Evolutionary conservation across 92 coral and sea anemone genomes (phyloP), one percentile per base, ranked within the genome.

Genomic region (Plumapathes pennacea): DNA sequence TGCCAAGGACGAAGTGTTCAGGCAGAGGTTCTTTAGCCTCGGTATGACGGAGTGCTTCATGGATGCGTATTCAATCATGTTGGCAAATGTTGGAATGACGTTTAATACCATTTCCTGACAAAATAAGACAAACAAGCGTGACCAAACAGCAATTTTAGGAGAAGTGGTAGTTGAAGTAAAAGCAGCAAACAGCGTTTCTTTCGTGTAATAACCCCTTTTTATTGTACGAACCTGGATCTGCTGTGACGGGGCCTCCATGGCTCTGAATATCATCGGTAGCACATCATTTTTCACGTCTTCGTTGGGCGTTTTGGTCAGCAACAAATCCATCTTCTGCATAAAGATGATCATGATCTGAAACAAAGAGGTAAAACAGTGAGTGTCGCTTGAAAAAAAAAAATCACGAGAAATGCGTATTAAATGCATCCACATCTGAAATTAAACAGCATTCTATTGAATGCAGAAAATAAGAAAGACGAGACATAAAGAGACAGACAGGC

Each of bases 41-140:
- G 99, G 99, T 25, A 94, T 88, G 27, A 94, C 80, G 32, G 99
- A 84, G 66, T 94, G 88, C 53, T 94, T 94, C 94, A 94, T 88
- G 22, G 88, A 71, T 4, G 96, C 68, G 47, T 94, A 94, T 22
- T 94, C 99, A 41, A 94, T 91, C 99, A 88, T 88, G 41, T 80
- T 81, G 5, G 99, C 88, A 54, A 94, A 94, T 62, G 79, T 88
- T 3, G 99, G 99, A 25, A 84, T 89, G 24, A 94, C 83, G 54
- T 82, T 89, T 8, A 94, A 54, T 5, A 83, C 99, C 90, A 94
- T 74, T 64, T 94, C 98, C 98, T 92, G 33, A 15, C 61, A 60
- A 17, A 48, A 23, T 46, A 40, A 42, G 25, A 17, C 9, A 32
- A 22, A 4, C 14, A 12, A n/a, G n/a, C n/a, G n/a, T n/a, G n/a